A percentile compares a stretch with the other conserved stretches of the same genome.
Conservation (phyloP, 2,888 invertebrate species). For the Diaprepes abbreviatus region DNA sequence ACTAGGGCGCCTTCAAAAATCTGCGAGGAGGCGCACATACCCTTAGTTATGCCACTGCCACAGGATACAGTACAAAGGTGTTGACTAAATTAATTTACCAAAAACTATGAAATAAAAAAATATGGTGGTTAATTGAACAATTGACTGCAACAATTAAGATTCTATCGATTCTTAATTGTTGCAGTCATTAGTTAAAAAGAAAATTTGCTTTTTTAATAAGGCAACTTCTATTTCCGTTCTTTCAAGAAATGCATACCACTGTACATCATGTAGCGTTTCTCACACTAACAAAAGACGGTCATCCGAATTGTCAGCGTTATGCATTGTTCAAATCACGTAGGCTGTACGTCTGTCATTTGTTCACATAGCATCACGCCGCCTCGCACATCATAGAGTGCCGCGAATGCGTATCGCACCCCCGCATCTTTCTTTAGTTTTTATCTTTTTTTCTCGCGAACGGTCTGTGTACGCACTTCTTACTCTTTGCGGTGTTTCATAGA, state of each 20-base stretch:
- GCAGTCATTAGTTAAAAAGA: too few relatives aligned
- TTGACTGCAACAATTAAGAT: too few relatives aligned
- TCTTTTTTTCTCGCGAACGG: slow-evolving; percentile 41
- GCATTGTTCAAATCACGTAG: slow-evolving; percentile 67
- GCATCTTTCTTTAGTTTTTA: slow-evolving; percentile 57
- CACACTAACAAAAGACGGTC: slow-evolving; percentile 61
- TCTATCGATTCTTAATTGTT: too few relatives aligned
- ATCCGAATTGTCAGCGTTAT: slow-evolving; percentile 54
- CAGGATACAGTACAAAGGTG: too few relatives aligned
- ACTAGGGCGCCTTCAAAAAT: too few relatives aligned
- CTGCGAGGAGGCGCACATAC: too few relatives aligned
- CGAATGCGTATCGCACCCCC: slow-evolving; percentile 64
- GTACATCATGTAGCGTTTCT: slow-evolving; percentile 57
- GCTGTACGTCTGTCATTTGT: slow-evolving; percentile 65
- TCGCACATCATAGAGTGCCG: slow-evolving; percentile 63
- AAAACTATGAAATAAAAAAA: too few relatives aligned
- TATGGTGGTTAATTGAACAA: too few relatives aligned
- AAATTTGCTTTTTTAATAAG: too few relatives aligned
- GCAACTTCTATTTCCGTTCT: not conserved
- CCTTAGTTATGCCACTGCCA: too few relatives aligned
- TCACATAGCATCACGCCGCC: slow-evolving; percentile 65
- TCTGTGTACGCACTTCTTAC: slow-evolving; percentile 33
- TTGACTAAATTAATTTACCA: too few relatives aligned
- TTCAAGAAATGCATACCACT: slow-evolving; percentile 1
- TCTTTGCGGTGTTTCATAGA: slow-evolving; percentile 40